Percentiles rank a stretch among this genome's conserved stretches.
These are phyloP conservation scores for Stramonita haemastoma DNA, from an alignment of 2,888 invertebrate species.

Conservation along the genomic window DNA sequence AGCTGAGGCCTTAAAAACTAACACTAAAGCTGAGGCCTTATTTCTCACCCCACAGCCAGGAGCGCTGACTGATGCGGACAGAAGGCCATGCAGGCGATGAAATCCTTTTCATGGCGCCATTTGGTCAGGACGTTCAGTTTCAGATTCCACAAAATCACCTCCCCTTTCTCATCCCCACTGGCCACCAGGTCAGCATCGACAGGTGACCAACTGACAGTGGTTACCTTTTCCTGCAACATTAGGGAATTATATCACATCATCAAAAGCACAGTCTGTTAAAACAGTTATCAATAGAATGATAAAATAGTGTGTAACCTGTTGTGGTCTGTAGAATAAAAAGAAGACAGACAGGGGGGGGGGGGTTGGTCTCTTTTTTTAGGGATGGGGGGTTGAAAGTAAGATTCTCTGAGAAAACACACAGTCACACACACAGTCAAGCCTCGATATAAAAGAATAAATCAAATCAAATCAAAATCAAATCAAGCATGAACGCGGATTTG, in stretches of 20 bases:
- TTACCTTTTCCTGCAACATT: constrained; percentile 63
- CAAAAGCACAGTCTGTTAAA: background rate
- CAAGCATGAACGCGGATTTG: too few relatives aligned
- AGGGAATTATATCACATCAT: background rate
- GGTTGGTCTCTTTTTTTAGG: too few relatives aligned
- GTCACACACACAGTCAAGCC: background rate
- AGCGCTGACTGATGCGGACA: constrained; percentile 81
- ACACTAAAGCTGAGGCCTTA: background rate
- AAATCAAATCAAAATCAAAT: too few relatives aligned
- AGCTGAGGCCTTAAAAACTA: background rate
- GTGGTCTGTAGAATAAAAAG: too few relatives aligned
- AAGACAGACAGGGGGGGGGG: too few relatives aligned
- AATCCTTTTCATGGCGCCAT: constrained; percentile 76
- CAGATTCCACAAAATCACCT: constrained; percentile 79
- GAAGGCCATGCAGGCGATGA: constrained; percentile 80
- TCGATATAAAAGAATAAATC: too few relatives aligned
- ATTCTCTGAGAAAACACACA: background rate
- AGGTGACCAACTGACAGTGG: constrained; percentile 68
- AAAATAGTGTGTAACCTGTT: too few relatives aligned
- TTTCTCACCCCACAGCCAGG: constrained; percentile 81
- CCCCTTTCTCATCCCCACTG: constrained; percentile 79
- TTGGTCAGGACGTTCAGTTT: constrained; percentile 73
- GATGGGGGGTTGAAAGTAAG: too few relatives aligned
- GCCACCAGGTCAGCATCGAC: constrained; percentile 74
- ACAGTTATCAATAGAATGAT: too few relatives aligned